Conservation (phyloP, 2,888 invertebrate genomes). For the Campoplex capitator region DNA sequence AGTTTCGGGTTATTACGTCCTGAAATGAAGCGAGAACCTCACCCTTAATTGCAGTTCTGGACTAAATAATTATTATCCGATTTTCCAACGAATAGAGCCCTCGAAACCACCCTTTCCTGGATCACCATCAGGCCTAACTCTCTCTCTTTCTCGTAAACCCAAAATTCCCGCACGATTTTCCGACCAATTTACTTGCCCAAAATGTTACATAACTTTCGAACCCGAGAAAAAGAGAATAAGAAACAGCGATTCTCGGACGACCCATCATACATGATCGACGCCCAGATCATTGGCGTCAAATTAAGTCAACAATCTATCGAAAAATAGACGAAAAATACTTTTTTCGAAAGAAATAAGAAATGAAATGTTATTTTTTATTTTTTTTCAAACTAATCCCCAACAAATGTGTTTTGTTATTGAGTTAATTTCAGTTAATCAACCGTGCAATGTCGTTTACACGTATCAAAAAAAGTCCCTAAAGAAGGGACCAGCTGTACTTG, state of each 20-base stretch:
- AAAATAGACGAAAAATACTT: not conserved
- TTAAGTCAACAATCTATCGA: not conserved
- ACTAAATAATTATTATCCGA: slow-evolving; percentile 71
- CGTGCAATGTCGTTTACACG: not conserved
- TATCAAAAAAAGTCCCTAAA: not conserved
- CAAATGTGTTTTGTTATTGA: not conserved
- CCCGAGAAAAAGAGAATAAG: not conserved
- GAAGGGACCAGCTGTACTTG: not conserved
- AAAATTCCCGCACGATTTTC: slow-evolving; percentile 59
- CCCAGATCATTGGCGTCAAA: not conserved
- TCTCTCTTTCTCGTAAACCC: slow-evolving; percentile 12
- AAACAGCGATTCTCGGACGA: slow-evolving; percentile 8
- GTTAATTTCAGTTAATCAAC: not conserved
- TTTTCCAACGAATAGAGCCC: slow-evolving; percentile 58
- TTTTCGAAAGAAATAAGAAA: not conserved
- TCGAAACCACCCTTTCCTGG: slow-evolving; percentile 48
- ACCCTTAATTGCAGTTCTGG: slow-evolving; percentile 68
- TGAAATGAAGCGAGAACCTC: slow-evolving; percentile 68
- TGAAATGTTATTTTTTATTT: too few relatives aligned
- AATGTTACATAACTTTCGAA: slow-evolving; percentile 2
- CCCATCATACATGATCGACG: not conserved
- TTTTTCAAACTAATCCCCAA: too few relatives aligned
- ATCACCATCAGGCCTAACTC: slow-evolving; percentile 19
- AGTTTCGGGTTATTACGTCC: slow-evolving; percentile 65
- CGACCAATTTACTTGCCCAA: slow-evolving; percentile 63